Evolutionary conservation across 2,888 invertebrate species (phyloP), one percentile per base, ranked within the genome.

Genomic region (Acholoe squamosa): DNA sequence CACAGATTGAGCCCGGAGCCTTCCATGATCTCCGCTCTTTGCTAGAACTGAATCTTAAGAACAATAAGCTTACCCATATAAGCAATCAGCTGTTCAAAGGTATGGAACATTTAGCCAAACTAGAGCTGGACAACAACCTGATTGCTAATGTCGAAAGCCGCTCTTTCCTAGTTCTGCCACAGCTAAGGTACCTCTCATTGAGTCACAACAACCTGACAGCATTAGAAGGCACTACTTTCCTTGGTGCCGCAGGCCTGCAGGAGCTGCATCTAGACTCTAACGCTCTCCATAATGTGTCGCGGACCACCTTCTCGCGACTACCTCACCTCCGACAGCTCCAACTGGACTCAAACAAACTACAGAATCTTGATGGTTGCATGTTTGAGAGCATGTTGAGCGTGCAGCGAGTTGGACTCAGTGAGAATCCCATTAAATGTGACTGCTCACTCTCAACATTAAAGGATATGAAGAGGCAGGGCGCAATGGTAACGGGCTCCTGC

Each of bases 371-470:
- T 31, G 84, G 71, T 5, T 91, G 91, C 43, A 56, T 52, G 43
- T 54, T 90, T 43, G 77, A 89, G 12, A 89, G 89, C 5, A 33
- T 91, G n/a, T 71, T 80, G 12, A 51, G 33, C 5, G 19, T 92
- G 31, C 80, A 56, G 34, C 76, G 89, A 51, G 67, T 92, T 14
- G 77, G 80, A 28, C 89, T 91, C 0, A n/a, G 22, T 14, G 90
- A 89, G 33, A 92, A 92, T 76, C 92, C 92, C 56, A 67, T 92
- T 52, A 43, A 90, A 22, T 92, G 92, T 86, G 89, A 76, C 90
- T 92, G 92, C 54, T 54, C 67, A 25, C 54, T 90, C 89, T 33
- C 84, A 10, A 91, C 91, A 90, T 22, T 92, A 54, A 43, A 52
- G 25, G 90, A 34, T 22, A 56, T 91, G 10, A 88, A 80, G 28